phyloP scores from a whole-genome alignment of 2,797 vertebrate species.

The Alfaro cultratus region DNA sequence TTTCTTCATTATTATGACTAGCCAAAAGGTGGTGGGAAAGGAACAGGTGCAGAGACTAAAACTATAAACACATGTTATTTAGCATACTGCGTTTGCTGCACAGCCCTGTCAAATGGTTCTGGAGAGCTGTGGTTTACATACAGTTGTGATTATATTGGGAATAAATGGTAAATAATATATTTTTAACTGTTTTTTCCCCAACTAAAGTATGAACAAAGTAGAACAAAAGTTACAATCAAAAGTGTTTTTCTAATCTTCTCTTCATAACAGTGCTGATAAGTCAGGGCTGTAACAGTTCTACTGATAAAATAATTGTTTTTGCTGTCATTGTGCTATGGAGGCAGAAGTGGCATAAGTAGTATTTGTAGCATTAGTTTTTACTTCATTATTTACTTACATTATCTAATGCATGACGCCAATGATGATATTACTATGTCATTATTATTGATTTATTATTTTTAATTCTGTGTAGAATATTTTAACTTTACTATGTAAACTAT shows the following conservation, averaged over 20 bases:
- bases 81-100: neutral
- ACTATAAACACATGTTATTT: constrained; percentile 18
- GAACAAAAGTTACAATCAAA: neutral
- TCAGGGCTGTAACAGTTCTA: neutral
- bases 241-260: neutral
- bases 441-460: neutral
- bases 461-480: neutral
- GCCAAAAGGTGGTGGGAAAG: constrained; percentile 20
- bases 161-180: neutral
- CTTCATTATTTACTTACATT: neutral
- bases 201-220: neutral
- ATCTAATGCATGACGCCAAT: neutral
- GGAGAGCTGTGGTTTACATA: neutral
- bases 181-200: neutral
- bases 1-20: constrained; percentile 52
- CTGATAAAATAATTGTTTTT: neutral
- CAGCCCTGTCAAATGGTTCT: neutral
- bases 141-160: neutral
- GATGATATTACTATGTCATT: neutral
- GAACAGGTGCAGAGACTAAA: constrained; percentile 11
- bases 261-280: neutral
- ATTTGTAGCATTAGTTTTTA: neutral
- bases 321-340: neutral
- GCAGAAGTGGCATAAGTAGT: neutral
- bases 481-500: neutral